A percentile compares a stretch with the other conserved stretches of the same genome.
These are phyloP conservation scores for Paramisgurnus dabryanus DNA, from an alignment of 2,113 vertebrate species.

Conservation along the genomic window DNA sequence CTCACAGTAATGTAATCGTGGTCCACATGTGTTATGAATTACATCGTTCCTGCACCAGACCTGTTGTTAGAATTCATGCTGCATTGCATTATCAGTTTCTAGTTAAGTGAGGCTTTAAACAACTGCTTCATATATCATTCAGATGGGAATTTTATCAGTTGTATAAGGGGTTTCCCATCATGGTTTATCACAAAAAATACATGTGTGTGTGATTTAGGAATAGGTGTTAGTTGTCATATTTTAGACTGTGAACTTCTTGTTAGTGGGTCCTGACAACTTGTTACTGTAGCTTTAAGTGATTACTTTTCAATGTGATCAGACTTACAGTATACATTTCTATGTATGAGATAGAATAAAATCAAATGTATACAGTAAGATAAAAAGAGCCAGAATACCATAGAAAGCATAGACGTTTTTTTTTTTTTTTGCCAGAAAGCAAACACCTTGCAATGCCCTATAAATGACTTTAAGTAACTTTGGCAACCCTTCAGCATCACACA, in stretches of 20 bases:
- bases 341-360: too few relatives aligned
- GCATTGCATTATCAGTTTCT: conserved; percentile 18
- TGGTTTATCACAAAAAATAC: background rate
- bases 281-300: too few relatives aligned
- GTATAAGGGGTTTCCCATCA: background rate
- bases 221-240: background rate
- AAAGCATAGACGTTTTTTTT: too few relatives aligned
- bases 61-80: conserved; percentile 12
- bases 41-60: conserved; percentile 4
- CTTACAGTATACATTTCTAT: too few relatives aligned
- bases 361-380: too few relatives aligned
- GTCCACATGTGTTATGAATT: conserved; percentile 16
- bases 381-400: too few relatives aligned
- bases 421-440: too few relatives aligned
- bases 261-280: background rate
- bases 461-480: too few relatives aligned
- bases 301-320: too few relatives aligned
- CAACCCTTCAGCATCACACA: too few relatives aligned
- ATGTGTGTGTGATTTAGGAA: background rate
- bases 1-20: background rate
- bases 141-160: background rate
- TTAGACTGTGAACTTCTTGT: background rate
- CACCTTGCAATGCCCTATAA: too few relatives aligned
- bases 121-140: conserved; percentile 21
- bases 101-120: conserved; percentile 23